A percentile compares a stretch with the other conserved stretches of the same genome.
phyloP scores from a whole-genome alignment of 1,140 invertebrate species.

The Meloidogyne floridensis region DNA sequence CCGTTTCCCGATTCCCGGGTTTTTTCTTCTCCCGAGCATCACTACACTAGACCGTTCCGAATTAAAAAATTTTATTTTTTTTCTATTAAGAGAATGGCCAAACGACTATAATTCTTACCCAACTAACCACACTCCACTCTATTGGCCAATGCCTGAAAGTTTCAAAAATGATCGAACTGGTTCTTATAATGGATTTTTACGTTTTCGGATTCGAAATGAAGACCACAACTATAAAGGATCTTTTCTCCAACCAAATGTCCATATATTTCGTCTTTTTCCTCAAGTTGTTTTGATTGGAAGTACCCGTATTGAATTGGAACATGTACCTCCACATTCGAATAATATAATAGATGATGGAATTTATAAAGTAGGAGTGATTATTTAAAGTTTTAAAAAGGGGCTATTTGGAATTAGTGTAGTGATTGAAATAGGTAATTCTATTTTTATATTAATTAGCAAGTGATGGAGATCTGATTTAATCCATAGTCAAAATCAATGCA shows the following conservation, averaged over 20 bases:
- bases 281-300: conserved; percentile 83
- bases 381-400: no score
- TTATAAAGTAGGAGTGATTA: conserved; percentile 69
- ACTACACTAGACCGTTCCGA: no score
- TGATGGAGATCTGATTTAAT: no score
- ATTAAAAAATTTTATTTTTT: no score
- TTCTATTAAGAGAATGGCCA: conserved; percentile 37
- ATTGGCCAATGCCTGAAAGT: conserved; percentile 73
- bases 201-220: conserved; percentile 76
- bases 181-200: conserved; percentile 87
- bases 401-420: no score
- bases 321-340: conserved; percentile 40
- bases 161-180: conserved; percentile 84
- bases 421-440: no score
- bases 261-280: conserved; percentile 75
- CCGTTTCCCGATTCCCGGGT: no score
- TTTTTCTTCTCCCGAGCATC: no score
- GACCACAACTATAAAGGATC: conserved; percentile 42
- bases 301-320: conserved; percentile 75
- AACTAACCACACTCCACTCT: conserved; percentile 59
- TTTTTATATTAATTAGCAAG: no score
- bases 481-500: no score
- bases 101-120: conserved; percentile 62
- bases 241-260: conserved; percentile 66
- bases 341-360: conserved; percentile 64